Base-by-base conservation (phyloP, 2,797 vertebrate genomes). In the Gorsachius magnificus region DNA sequence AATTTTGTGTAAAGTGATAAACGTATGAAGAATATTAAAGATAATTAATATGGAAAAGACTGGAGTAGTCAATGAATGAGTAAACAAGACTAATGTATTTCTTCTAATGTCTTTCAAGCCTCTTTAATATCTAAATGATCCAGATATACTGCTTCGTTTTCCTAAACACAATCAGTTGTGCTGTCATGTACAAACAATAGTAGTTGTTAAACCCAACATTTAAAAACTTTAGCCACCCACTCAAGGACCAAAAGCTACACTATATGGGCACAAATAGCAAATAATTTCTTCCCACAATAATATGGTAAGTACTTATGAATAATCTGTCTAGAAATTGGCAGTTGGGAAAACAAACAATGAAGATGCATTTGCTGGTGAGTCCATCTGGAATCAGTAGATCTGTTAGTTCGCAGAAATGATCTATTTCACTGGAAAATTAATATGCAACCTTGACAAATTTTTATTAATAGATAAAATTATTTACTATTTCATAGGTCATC, bases 101-200 rank as follows among this genome's bases (percentile, higher is more conserved):
- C 50, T 85, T 93, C 58, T 92, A 25, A 64, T 69, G 45, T 81
- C 65, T 93, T 94, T 92, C 63, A 83, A 82, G 58, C 26, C 41
- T 95, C 43, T 94, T 94, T 91, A 91, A 70, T 96, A 65, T 84
- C 72, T 79, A 79, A 83, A 41, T 70, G 58, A 72, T 75, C 46
- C 51, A 78, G 41, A 84, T 83, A 90, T 58, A 83, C 29, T 77
- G 22, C 54, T 94, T 84, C 66, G 45, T 93, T 94, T 93, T 91
- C 43, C 69, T 82, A 76, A 93, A 85, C 82, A 92, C 79, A 92
- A 53, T 92, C 92, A 79, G 61, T 88, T 93, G 54, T 87, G 79
- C 82, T 94, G 79, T 96, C 87, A 76, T 43, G 16, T 89, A 92
- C 63, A 87, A 91, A 93, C 38, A 77, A 82, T 43, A 51, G n/a